Conservation (phyloP, 2,797 vertebrate genomes). For the Cyclura pinguis region DNA sequence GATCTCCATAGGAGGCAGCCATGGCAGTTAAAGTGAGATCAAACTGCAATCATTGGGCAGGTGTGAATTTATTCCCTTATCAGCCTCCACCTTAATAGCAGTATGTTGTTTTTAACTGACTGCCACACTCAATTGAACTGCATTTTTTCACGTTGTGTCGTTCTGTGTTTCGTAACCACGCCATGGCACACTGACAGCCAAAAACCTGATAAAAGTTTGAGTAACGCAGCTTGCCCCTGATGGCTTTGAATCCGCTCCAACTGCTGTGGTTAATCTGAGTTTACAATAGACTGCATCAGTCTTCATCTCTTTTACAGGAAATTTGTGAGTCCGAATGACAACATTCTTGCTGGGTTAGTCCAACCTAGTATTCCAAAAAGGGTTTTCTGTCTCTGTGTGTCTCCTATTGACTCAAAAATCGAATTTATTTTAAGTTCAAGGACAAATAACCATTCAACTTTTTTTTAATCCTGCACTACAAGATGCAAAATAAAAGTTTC, state of each 20-base stretch:
- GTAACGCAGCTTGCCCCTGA: not conserved
- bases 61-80: not conserved
- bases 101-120: not conserved
- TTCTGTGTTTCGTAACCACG: too few species aligned
- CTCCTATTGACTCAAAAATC: slow-evolving; percentile 15
- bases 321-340: slow-evolving; percentile 31
- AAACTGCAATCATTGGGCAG: too few species aligned
- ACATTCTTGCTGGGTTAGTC: not conserved
- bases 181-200: not conserved
- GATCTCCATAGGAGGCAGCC: too few species aligned
- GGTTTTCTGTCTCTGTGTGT: not conserved
- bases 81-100: not conserved
- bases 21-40: too few species aligned
- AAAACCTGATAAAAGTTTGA: not conserved
- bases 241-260: not conserved
- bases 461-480: slow-evolving; percentile 29
- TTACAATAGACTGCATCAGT: slow-evolving; percentile 34
- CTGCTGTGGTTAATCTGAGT: not conserved
- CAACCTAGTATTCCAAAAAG: not conserved
- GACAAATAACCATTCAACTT: not conserved
- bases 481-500: not conserved
- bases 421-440: slow-evolving; percentile 23
- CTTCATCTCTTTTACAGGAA: slow-evolving; percentile 25
- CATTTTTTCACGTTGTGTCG: too few species aligned
- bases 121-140: too few species aligned